Evolutionary conservation across 2,888 invertebrate genomes (phyloP).

Genomic region (Diarsia brunnea): DNA sequence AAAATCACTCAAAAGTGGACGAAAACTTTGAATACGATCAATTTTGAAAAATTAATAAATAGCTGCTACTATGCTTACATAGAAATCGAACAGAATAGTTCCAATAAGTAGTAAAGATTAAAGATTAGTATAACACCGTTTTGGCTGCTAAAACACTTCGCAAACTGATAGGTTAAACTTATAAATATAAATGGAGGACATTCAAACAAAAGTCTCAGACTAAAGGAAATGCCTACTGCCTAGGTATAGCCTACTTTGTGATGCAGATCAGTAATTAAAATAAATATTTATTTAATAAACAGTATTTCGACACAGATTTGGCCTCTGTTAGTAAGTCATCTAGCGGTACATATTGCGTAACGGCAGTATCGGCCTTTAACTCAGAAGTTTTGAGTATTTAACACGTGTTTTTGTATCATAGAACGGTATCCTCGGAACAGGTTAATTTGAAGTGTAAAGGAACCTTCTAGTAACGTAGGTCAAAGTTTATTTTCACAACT

Average conservation of each 20-base stretch:
- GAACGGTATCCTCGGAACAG: conserved; percentile 38
- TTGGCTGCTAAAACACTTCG: background rate
- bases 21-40: too few relatives aligned
- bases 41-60: too few relatives aligned
- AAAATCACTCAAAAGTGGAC: too few relatives aligned
- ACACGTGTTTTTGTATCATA: conserved; percentile 10
- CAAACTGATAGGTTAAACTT: conserved; percentile 15
- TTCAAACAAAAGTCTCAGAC: conserved; percentile 21
- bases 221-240: conserved; percentile 10
- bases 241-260: conserved; percentile 15
- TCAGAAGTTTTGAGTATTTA: conserved; percentile 5
- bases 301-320: conserved; percentile 54
- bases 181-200: conserved; percentile 47
- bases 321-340: conserved; percentile 27
- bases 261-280: conserved; percentile 42
- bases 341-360: conserved; percentile 40
- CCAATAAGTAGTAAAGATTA: background rate
- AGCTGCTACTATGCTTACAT: background rate
- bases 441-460: background rate
- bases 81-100: background rate
- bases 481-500: too few relatives aligned
- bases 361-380: conserved; percentile 21
- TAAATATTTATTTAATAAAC: conserved; percentile 55
- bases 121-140: background rate
- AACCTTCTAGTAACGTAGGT: too few relatives aligned